Evolutionary conservation across 2,888 invertebrate species (phyloP).

Genomic region (Acronicta leporina): DNA sequence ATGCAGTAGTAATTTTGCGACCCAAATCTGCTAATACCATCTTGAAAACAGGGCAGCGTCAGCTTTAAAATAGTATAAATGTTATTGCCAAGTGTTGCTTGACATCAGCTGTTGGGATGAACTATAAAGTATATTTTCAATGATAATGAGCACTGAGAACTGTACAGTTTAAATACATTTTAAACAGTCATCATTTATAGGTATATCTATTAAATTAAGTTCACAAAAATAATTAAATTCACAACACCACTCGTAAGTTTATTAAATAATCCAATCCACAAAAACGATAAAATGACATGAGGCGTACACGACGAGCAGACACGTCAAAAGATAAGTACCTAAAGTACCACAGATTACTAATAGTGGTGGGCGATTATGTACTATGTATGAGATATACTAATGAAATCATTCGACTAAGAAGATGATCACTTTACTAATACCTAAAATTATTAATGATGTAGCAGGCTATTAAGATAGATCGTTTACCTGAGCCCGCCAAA

Average conservation of each 20-base stretch:
- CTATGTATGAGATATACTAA: too few relatives aligned
- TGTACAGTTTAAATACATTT: slow-evolving; percentile 45
- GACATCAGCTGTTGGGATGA: slow-evolving; percentile 64
- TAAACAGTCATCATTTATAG: slow-evolving; percentile 36
- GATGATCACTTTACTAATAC: too few relatives aligned
- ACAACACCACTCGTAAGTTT: slow-evolving; percentile 44
- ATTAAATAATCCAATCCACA: slow-evolving; percentile 33
- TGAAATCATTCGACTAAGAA: too few relatives aligned
- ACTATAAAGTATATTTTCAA: slow-evolving; percentile 32
- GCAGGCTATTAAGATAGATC: too few relatives aligned
- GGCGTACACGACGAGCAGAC: slow-evolving; percentile 73
- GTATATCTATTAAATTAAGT: slow-evolving; percentile 16
- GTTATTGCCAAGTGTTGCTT: slow-evolving; percentile 48
- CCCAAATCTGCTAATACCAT: slow-evolving; percentile 99
- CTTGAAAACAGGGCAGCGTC: slow-evolving; percentile 72
- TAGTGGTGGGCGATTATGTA: too few relatives aligned
- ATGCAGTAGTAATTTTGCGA: slow-evolving; percentile 99
- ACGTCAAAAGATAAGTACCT: slow-evolving; percentile 70
- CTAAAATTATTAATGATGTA: too few relatives aligned
- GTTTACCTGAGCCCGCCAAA: too few relatives aligned
- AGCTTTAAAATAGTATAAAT: slow-evolving; percentile 34
- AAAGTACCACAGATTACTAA: too few relatives aligned
- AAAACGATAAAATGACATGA: slow-evolving; percentile 63
- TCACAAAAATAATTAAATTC: slow-evolving; percentile 27
- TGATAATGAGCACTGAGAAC: slow-evolving; percentile 31